Percentiles rank a stretch among this genome's conserved stretches.
Evolutionary conservation across 2,113 vertebrate genomes (phyloP).

Genomic region (Silurus glanis): DNA sequence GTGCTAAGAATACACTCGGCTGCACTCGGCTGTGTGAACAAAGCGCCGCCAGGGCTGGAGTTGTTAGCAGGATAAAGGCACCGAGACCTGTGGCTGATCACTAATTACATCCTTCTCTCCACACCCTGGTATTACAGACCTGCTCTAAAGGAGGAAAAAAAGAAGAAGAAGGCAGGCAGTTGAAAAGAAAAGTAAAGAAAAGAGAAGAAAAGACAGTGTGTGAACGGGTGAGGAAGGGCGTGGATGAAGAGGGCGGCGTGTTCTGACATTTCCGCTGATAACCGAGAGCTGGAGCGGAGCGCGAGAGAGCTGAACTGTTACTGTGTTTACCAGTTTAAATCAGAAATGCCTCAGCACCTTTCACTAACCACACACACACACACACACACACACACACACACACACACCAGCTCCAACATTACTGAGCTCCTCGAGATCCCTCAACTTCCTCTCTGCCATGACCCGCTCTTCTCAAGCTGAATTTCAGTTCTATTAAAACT

Average conservation of each 20-base stretch:
- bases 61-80: conserved; percentile 44
- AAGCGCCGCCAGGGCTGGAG: conserved; percentile 17
- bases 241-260: neutral
- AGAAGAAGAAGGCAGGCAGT: neutral
- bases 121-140: conserved; percentile 48
- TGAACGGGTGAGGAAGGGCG: neutral
- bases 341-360: conserved; percentile 8
- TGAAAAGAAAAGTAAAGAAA: conserved; percentile 17
- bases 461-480: neutral
- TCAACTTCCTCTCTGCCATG: neutral
- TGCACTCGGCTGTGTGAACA: conserved; percentile 26
- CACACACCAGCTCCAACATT: neutral
- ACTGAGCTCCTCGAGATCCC: neutral
- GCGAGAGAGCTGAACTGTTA: conserved; percentile 10
- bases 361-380: neutral
- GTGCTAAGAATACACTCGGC: conserved; percentile 39
- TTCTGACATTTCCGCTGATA: conserved; percentile 26
- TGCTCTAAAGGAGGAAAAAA: neutral
- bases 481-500: neutral
- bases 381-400: neutral
- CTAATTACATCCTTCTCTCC: conserved; percentile 44
- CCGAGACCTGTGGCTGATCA: conserved; percentile 49
- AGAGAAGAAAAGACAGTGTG: neutral
- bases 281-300: conserved; percentile 4
- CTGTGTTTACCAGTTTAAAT: conserved; percentile 28